Conservation (phyloP, 2,113 vertebrate species). For the Ursus arctos region DNA sequence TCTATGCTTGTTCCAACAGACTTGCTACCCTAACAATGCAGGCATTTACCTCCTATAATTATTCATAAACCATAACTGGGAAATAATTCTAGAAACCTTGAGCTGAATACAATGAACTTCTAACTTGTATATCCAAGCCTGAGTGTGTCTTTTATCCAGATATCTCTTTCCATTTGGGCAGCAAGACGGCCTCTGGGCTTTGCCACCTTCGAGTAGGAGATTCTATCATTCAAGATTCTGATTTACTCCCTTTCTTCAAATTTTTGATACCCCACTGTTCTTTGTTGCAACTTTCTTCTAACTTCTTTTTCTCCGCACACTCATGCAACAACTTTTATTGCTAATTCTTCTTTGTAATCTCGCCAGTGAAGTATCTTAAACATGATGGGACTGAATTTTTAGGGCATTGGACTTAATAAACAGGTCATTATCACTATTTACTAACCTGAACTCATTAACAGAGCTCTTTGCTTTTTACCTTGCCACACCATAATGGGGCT, state of each 20-base stretch:
- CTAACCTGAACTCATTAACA: constrained; percentile 50
- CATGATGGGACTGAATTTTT: constrained; percentile 33
- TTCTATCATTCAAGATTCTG: not conserved
- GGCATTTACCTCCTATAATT: not conserved
- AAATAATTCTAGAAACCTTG: not conserved
- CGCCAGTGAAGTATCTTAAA: constrained; percentile 38
- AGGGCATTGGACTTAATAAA: constrained; percentile 45
- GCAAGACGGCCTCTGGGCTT: not conserved
- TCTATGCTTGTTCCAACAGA: not conserved
- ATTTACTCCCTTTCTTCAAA: not conserved
- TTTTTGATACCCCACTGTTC: not conserved
- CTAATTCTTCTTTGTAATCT: constrained; percentile 46
- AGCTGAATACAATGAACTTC: not conserved
- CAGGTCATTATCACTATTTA: constrained; percentile 33
- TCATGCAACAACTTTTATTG: not conserved
- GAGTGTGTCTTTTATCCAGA: not conserved
- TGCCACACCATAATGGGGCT: constrained; percentile 69
- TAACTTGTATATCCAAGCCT: not conserved
- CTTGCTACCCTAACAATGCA: not conserved
- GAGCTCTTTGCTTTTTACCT: constrained; percentile 71
- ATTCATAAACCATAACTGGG: not conserved
- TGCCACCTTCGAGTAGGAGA: not conserved
- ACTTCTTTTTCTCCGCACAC: not conserved
- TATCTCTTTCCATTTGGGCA: not conserved
- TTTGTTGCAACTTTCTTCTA: constrained; percentile 38